These are phyloP conservation scores for Aptenodytes patagonicus DNA, from an alignment of 2,113 vertebrate species.

Conservation along the genomic window DNA sequence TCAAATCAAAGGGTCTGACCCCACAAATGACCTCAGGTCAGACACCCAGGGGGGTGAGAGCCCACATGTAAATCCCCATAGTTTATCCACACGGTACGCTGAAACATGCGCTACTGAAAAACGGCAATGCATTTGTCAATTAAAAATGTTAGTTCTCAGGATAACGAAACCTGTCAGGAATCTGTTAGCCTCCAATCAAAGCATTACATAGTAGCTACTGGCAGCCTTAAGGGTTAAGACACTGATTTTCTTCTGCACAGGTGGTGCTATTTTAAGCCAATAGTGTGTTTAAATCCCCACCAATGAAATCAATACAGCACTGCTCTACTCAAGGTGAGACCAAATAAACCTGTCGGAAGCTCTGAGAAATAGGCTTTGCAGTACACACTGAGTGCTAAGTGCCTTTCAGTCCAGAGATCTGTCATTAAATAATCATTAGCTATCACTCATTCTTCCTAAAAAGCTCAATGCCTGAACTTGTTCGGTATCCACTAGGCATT, in stretches of 20 bases:
- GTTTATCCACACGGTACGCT: accelerated
- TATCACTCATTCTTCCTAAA: constrained; percentile 73
- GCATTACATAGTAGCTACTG: neutral
- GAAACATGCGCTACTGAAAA: accelerated
- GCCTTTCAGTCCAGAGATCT: constrained; percentile 70
- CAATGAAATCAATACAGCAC: constrained; percentile 70
- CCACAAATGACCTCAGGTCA: neutral
- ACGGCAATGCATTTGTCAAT: neutral
- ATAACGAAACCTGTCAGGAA: neutral
- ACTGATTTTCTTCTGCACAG: constrained; percentile 54
- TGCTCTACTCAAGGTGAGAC: constrained; percentile 76
- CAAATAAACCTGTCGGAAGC: constrained; percentile 76
- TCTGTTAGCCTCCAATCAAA: neutral
- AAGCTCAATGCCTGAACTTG: constrained; percentile 64
- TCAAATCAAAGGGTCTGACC: neutral
- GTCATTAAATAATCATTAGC: constrained; percentile 77
- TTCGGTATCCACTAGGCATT: constrained; percentile 27
- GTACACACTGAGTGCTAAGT: constrained; percentile 71
- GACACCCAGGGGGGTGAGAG: neutral
- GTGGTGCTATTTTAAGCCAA: constrained; percentile 70
- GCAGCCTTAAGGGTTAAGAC: constrained; percentile 55
- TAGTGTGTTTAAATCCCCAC: constrained; percentile 72
- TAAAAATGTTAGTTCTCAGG: neutral
- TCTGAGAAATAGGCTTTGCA: constrained; percentile 73
- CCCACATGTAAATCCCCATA: accelerated